Evolutionary conservation across 2,797 vertebrate species (phyloP), one percentile per base, ranked within the genome.

Genomic region (Tenualosa ilisha): DNA sequence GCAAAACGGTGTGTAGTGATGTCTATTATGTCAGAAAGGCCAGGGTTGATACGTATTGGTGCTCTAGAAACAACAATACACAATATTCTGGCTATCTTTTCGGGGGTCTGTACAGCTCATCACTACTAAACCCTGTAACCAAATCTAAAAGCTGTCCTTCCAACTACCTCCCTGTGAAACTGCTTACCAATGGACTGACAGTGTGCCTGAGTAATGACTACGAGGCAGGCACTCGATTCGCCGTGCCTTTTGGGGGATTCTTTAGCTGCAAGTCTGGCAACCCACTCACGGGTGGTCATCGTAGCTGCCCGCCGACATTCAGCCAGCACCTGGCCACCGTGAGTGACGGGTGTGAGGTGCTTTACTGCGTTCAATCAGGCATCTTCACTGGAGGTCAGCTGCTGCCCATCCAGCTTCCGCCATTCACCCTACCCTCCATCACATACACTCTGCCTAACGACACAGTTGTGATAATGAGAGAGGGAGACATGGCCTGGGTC

Each of bases 251-350:
- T 0, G 98, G 96, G 6, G 98, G 98, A 17, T 95, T 99, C 91
- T 98, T 99, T 86, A 98, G 97, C 90, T 99, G 97, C 83, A 87
- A 94, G n/a, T 91, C 92, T 0, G 94, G 88, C 81, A 99, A 99
- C 89, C 95, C 96, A 0, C 86, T 98, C 88, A 94, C 91, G 0
- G 86, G 50, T 0, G 43, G 7, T 68, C 90, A 94, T 51, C 82
- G 0, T 2, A 96, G 90, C 53, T 98, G 97, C 85, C 97, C 97
- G 0, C 91, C 92, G 0, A 94, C 95, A 82, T 98, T 97, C 90
- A 98, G 97, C 79, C 97, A 97, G 88, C 97, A 98, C 89, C 91
- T 97, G 0, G 96, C 95, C 0, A 82, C 95, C 37, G 95, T 98
- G 89, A 98, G 96, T 0, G 96, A 98, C 0, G 96, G 97, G 3